Base-by-base conservation (phyloP, 2,888 invertebrate species). In the Meganola albula region DNA sequence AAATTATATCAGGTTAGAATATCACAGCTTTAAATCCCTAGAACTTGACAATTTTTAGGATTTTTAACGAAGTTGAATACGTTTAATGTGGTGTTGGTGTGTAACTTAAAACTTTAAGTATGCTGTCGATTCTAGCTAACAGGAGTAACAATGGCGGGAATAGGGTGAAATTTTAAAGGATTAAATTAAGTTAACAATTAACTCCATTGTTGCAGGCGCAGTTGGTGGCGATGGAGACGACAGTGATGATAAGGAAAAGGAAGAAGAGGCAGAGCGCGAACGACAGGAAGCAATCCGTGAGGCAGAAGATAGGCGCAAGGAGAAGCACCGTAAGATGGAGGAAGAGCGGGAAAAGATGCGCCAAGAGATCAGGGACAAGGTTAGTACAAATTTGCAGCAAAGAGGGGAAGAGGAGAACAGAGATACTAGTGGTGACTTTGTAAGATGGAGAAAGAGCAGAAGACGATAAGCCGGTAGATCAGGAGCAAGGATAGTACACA, bases 281-380 rank as follows among this genome's bases (percentile, higher is more conserved):
- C 92, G 99, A 69, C 93, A 96, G 83, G 99, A 99, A 84, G 99
- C 98, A 67, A 96, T 99, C 87, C 90, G 93, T 60, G 99, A 99
- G 86, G 98, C 98, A 38, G 99, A 99, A 84, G 98, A 99, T 60
- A 90, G 98, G 66, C 91, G 99, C 82, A 98, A 98, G 91, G 99
- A 99, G 88, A 99, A 99, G 85, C 99, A 99, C 86, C 92, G 98
- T 72, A 98, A 98, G 88, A 98, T 99, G 98, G 99, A 99, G 85
- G 97, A 96, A 72, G 99, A 99, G 83, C 88, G 99, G 55, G 99
- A 99, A 88, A 96, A 96, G 88, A 98, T 99, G 97, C 91, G 99
- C 74, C 98, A 98, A 88, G 97, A 97, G 85, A 99, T 99, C 83
- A 91, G 99, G 86, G 98, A 98, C 88, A 99, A 99, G 95, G 98